Evolutionary conservation across 2,113 vertebrate species (phyloP).

Genomic region (Oreochromis niloticus): DNA sequence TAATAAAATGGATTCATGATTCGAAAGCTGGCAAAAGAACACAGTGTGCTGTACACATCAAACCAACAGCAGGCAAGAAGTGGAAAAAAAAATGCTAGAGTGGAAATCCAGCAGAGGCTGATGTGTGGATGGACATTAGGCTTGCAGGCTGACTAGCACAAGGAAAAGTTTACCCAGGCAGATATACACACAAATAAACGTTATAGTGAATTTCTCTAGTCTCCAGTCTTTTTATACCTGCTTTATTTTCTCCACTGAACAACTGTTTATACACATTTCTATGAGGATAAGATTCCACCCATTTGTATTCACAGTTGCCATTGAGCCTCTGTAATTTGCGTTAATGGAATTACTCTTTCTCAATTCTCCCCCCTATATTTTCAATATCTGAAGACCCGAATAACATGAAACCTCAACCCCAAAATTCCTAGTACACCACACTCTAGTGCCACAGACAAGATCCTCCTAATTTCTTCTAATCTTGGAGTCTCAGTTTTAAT

Average conservation of each 20-base stretch:
- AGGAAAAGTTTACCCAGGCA: background rate
- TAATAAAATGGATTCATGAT: background rate
- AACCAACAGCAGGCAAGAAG: background rate
- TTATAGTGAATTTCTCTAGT: background rate
- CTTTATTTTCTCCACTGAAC: background rate
- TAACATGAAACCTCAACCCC: background rate
- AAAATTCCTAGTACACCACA: background rate
- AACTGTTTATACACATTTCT: background rate
- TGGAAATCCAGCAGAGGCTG: background rate
- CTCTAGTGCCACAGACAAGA: background rate
- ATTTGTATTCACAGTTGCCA: background rate
- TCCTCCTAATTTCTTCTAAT: background rate
- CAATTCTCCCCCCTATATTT: background rate
- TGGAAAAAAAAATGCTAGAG: background rate
- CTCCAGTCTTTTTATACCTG: background rate
- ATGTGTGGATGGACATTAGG: background rate
- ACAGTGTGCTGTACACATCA: background rate
- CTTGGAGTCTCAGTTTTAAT: background rate
- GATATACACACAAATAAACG: rapidly evolving
- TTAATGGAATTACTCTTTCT: background rate
- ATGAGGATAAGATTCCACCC: background rate
- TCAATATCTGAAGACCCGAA: background rate
- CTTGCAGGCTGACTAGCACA: background rate
- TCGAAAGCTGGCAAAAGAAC: background rate
- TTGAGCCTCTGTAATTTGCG: background rate